Evolutionary conservation across 2,888 invertebrate species (phyloP), one percentile per base, ranked within the genome.

Genomic region (Eudasyphora cyanicolor): DNA sequence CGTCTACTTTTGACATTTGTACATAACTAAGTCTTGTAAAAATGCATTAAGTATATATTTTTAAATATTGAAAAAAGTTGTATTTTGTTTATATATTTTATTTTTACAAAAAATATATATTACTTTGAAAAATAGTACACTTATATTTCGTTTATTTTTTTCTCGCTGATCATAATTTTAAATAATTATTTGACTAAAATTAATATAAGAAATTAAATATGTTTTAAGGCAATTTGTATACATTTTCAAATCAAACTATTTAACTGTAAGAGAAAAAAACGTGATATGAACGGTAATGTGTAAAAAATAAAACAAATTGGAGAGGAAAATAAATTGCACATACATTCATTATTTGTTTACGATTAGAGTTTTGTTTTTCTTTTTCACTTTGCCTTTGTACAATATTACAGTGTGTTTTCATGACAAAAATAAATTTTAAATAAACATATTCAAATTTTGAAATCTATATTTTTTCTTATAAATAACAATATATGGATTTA

Each of bases 41-140:
- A n/a, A n/a, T n/a, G n/a, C n/a, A n/a, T n/a, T 35, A 7, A 7
- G 35, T 35, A 10, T 35, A 7, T 35, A 35, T 35, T 35, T 35
- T 35, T 35, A 49, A 49, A 57, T n/a, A n/a, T n/a, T n/a, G n/a
- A n/a, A 49, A 12, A 49, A 14, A n/a, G n/a, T 17, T 17, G 5
- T 79, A n/a, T 79, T 76, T 76, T 79, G 35, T 57, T 60, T 74
- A 74, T 75, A 74, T 75, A 74, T 67, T 84, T 74, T 69, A 71
- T 75, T 67, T 70, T 76, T 85, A 85, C 82, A 85, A 85, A 85
- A 82, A 76, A 77, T 82, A 84, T 74, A 76, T 69, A 29, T 42
- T 77, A n/a, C n/a, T 82, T 79, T 35, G 70, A 79, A 75, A 84
- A 82, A 42, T 57, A 73, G 70, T 51, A 45, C 10, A 70, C 35